Percentiles rank a stretch among this genome's conserved stretches.
These are phyloP conservation scores for Rhombomys opimus DNA, from an alignment of 2,113 vertebrate genomes.

Conservation along the genomic window DNA sequence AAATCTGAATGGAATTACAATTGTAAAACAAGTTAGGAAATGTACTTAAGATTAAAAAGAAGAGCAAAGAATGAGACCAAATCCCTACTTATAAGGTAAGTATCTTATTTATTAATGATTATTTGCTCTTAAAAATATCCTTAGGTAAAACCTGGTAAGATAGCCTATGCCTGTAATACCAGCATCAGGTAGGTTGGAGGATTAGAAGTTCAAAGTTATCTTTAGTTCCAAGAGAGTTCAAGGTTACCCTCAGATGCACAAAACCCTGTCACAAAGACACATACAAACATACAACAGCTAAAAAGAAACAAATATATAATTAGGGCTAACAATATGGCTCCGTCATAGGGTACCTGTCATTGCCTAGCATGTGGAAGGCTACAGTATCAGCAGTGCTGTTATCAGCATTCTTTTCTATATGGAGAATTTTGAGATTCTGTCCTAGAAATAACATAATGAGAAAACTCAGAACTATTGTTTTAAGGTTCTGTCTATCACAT, in stretches of 20 bases:
- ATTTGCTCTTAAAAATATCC: neutral
- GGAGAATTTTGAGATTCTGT: neutral
- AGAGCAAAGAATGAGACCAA: neutral
- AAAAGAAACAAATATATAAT: neutral
- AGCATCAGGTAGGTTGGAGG: neutral
- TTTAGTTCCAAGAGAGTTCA: neutral
- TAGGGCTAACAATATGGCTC: neutral
- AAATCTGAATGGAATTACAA: slow-evolving; percentile 6
- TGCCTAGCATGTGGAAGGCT: neutral
- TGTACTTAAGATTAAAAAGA: neutral
- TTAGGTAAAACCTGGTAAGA: neutral
- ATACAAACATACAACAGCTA: neutral
- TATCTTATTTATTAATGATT: neutral
- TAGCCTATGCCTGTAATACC: neutral
- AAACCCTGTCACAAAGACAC: neutral
- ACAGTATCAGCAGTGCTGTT: neutral
- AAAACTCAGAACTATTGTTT: neutral
- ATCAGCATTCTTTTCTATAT: neutral
- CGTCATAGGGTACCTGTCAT: neutral
- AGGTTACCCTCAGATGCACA: neutral
- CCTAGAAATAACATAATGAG: neutral
- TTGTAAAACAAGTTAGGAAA: neutral
- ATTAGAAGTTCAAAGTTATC: neutral
- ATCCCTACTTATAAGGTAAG: neutral
- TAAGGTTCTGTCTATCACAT: neutral